Conservation (phyloP, 2,113 vertebrate species). For the Ramphastos sulfuratus region DNA sequence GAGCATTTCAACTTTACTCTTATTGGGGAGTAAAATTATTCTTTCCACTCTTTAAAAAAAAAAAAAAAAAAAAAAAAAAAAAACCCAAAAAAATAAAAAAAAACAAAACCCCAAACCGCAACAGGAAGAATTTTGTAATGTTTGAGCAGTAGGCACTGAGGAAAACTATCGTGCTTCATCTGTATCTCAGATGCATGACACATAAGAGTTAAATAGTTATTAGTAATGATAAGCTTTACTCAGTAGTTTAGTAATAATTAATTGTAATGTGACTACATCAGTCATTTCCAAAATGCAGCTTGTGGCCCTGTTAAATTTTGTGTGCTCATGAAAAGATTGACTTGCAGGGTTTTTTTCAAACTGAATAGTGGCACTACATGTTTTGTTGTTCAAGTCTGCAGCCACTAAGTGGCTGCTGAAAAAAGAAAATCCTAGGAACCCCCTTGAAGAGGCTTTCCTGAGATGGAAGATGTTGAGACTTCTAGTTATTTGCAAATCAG, state of each 20-base stretch:
- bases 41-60: no score
- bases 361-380: background rate
- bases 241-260: background rate
- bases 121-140: background rate
- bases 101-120: no score
- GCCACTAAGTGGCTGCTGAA: background rate
- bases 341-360: background rate
- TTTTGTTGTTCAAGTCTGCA: background rate
- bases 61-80: no score
- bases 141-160: background rate
- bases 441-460: background rate
- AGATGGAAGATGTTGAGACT: background rate
- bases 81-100: no score
- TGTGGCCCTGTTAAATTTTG: background rate
- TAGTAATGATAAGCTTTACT: background rate
- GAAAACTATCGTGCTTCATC: background rate
- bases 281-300: background rate
- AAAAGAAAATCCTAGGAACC: background rate
- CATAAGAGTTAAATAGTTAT: background rate
- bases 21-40: no score
- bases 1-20: no score
- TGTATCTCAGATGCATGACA: background rate
- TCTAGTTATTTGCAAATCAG: background rate
- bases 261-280: background rate
- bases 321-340: background rate